Percentiles rank a stretch among this genome's conserved stretches.
These are phyloP conservation scores for Agraylea sexmaculata DNA, from an alignment of 1,140 invertebrate species.

Conservation along the genomic window DNA sequence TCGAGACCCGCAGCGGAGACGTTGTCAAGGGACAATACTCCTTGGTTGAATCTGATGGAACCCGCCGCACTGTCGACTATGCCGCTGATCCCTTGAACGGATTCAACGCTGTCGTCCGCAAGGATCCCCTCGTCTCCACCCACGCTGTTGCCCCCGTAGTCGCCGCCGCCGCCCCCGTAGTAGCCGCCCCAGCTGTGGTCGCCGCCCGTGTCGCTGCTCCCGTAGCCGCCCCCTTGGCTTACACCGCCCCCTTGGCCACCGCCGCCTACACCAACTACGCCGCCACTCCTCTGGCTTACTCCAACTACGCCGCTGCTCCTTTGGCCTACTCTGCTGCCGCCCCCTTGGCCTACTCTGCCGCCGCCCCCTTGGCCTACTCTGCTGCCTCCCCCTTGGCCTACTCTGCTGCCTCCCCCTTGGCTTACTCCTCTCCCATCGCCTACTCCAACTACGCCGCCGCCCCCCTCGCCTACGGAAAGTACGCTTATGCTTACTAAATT, in stretches of 20 bases:
- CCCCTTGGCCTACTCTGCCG: slow-evolving; percentile 12
- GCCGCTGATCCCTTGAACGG: slow-evolving; percentile 48
- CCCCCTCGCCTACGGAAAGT: slow-evolving; percentile 15
- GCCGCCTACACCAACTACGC: slow-evolving; percentile 2
- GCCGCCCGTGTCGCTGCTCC: slow-evolving; percentile 43
- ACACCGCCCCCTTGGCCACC: slow-evolving; percentile 21
- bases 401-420: slow-evolving; percentile 21
- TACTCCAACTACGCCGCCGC: slow-evolving; percentile 8
- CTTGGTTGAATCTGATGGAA: slow-evolving; percentile 45
- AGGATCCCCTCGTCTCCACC: slow-evolving; percentile 16
- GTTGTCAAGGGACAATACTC: slow-evolving; percentile 47
- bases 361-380: slow-evolving; percentile 6
- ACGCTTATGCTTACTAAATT: slow-evolving; percentile 16
- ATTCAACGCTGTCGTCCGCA: slow-evolving; percentile 22
- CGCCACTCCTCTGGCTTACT: not conserved
- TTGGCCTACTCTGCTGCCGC: slow-evolving; percentile 17
- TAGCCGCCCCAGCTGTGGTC: slow-evolving; percentile 24
- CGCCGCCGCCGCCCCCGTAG: slow-evolving; percentile 13
- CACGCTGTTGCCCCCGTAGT: slow-evolving; percentile 13
- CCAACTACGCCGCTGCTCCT: slow-evolving; percentile 2
- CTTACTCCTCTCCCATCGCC: slow-evolving; percentile 16
- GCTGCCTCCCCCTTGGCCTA: slow-evolving; percentile 18
- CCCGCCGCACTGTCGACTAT: slow-evolving; percentile 44
- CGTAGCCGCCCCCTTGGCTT: slow-evolving; percentile 44
- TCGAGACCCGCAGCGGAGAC: slow-evolving; percentile 48